Percentiles rank a stretch among this genome's conserved stretches.
phyloP scores from a whole-genome alignment of 1,140 invertebrate species.

The Hypothenemus hampei region DNA sequence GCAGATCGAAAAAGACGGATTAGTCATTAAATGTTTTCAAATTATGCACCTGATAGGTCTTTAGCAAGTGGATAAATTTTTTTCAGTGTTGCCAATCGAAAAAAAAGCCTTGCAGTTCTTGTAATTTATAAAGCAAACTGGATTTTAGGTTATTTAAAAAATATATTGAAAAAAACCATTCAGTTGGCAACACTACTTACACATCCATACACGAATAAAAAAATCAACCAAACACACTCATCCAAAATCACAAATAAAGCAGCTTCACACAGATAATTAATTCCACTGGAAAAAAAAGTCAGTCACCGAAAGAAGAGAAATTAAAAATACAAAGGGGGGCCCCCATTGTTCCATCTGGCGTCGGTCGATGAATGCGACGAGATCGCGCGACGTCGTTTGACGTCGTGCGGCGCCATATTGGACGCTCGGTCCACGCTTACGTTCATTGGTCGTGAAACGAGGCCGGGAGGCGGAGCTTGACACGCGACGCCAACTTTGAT shows the following conservation, averaged over 20 bases:
- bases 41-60: slow-evolving; percentile 30
- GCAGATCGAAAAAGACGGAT: slow-evolving; percentile 27
- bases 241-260: neutral
- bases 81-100: too few species aligned
- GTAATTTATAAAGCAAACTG: too few species aligned
- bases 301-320: slow-evolving; percentile 1
- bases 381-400: slow-evolving; percentile 20
- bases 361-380: slow-evolving; percentile 23
- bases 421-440: slow-evolving; percentile 33
- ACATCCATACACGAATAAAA: too few species aligned
- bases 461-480: slow-evolving; percentile 33
- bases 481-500: slow-evolving; percentile 34
- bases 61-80: slow-evolving; percentile 17
- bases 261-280: slow-evolving; percentile 4
- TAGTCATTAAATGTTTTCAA: slow-evolving; percentile 24
- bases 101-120: too few species aligned
- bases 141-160: too few species aligned
- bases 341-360: slow-evolving; percentile 15
- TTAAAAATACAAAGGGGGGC: too few species aligned
- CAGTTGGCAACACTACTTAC: too few species aligned
- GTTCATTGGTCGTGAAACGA: slow-evolving; percentile 31
- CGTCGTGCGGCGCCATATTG: slow-evolving; percentile 40
- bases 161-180: too few species aligned
- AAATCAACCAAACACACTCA: neutral
- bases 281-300: slow-evolving; percentile 1